Evolutionary conservation across 2,888 invertebrate genomes (phyloP).

Genomic region (Podotricha telesiphe): DNA sequence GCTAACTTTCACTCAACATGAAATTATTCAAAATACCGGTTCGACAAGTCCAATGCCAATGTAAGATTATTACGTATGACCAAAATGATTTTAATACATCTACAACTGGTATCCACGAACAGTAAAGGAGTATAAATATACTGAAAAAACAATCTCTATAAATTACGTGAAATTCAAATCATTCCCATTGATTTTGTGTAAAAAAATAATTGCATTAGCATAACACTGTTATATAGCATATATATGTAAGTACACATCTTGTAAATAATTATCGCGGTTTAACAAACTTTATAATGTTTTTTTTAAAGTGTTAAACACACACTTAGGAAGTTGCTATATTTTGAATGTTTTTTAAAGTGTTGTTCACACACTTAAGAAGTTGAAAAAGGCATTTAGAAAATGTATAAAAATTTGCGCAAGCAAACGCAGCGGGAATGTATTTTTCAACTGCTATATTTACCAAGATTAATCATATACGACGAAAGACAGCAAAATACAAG

Average conservation of each 20-base stretch:
- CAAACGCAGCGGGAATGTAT: too few relatives aligned
- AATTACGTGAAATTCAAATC: background rate
- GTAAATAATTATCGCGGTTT: too few relatives aligned
- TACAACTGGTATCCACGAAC: background rate
- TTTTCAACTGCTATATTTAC: background rate
- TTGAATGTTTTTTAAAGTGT: too few relatives aligned
- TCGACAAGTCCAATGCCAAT: slow-evolving; percentile 50
- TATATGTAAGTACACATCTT: too few relatives aligned
- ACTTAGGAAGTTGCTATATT: too few relatives aligned
- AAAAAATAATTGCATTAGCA: too few relatives aligned
- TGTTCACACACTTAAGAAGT: too few relatives aligned
- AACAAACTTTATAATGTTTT: too few relatives aligned
- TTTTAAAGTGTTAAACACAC: too few relatives aligned
- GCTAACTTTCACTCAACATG: slow-evolving; percentile 74
- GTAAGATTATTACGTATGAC: slow-evolving; percentile 54
- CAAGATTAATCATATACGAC: background rate
- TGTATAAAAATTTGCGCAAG: too few relatives aligned
- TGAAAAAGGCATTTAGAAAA: too few relatives aligned
- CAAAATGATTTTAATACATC: slow-evolving; percentile 23
- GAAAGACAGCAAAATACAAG: background rate
- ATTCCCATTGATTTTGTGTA: background rate
- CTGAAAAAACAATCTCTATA: background rate
- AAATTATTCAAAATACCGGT: slow-evolving; percentile 63
- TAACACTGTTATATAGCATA: too few relatives aligned
- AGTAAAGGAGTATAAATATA: background rate